Base-by-base conservation (phyloP, 2,113 vertebrate genomes). In the Sapajus apella region DNA sequence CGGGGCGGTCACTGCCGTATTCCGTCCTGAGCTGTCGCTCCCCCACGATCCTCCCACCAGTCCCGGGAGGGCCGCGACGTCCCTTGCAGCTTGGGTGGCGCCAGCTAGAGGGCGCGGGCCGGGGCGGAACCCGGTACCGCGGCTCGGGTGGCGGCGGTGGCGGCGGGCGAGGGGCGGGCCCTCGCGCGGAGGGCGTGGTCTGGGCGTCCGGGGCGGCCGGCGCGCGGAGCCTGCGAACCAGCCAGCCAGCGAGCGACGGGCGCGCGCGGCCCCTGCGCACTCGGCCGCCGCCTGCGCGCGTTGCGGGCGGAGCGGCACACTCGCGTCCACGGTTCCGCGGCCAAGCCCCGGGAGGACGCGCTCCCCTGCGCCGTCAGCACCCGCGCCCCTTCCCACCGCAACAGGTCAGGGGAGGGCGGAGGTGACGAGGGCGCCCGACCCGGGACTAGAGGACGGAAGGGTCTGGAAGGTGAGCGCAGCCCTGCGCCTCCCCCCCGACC, bases 381-480 rank as follows among this genome's bases (percentile, higher is more conserved):
- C 8, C 21, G 45, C 55, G 68, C 35, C 93, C 79, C 73, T 86
- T 84, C 37, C 58, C 81, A 25, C 89, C 77, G 79, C 94, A 88
- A 92, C 96, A 95, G 89, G 96, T 96, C 97, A 30, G n/a, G 77
- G 56, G 58, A 84, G 55, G 35, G 73, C 20, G 20, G 73, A 75
- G 89, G 75, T 66, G 94, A 86, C 23, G 21, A 40, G 77, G 73
- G 43, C 58, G 52, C 66, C 17, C n/a, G 50, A 23, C 82, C 18
- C 1, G 20, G 55, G 16, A 16, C 40, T 30, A 50, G 50, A 89
- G 64, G n/a, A 40, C 61, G 10, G 1, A 23, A 21, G 14, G n/a
- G 35, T 45, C 86, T 55, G 66, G 90, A 96, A 97, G 96, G 97
- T 98, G 77, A 97, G 95, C 32, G 23, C 43, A 58, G 17, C 56